Conservation (phyloP, 2,888 invertebrate species). For the Ecliptopera silaceata region DNA sequence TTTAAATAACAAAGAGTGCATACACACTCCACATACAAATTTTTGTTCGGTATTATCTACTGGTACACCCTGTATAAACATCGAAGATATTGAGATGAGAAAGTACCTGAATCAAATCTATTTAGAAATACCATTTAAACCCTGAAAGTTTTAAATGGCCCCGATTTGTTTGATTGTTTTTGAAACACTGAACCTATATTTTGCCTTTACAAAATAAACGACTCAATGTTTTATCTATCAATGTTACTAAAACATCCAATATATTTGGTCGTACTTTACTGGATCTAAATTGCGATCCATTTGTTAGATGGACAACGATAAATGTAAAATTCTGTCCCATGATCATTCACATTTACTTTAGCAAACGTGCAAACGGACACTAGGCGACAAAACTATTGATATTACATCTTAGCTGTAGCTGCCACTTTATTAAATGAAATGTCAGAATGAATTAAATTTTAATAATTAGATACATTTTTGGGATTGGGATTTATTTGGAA, state of each 20-base stretch:
- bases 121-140: too few species aligned
- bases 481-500: too few species aligned
- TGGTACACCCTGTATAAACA: too few species aligned
- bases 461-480: too few species aligned
- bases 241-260: slow-evolving; percentile 10
- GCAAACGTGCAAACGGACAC: slow-evolving; percentile 4
- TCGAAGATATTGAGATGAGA: too few species aligned
- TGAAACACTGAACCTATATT: not conserved
- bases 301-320: slow-evolving; percentile 15
- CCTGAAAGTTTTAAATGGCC: too few species aligned
- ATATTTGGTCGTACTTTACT: slow-evolving; percentile 10
- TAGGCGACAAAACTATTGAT: not conserved
- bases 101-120: not conserved
- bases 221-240: slow-evolving; percentile 12
- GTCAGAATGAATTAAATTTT: too few species aligned
- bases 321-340: slow-evolving; percentile 4
- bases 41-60: too few species aligned
- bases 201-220: not conserved
- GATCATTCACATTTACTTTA: slow-evolving; percentile 7
- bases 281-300: slow-evolving; percentile 18
- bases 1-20: too few species aligned
- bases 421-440: not conserved
- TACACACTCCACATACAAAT: too few species aligned
- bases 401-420: not conserved
- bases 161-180: not conserved